Conservation (phyloP, 1,140 invertebrate species). For the Armadillidium nasatum region DNA sequence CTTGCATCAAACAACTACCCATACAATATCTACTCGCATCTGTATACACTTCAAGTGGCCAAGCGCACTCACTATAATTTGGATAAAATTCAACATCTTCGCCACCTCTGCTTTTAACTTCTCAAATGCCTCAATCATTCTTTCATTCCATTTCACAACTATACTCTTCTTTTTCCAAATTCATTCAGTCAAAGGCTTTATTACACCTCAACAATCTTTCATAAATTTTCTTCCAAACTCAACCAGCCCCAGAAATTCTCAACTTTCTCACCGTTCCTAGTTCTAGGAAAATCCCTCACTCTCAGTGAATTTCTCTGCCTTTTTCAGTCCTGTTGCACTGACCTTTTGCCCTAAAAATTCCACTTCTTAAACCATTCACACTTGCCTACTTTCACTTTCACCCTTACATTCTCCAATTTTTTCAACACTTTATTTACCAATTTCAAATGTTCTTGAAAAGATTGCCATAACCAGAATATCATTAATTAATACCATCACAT, state of each 20-base stretch:
- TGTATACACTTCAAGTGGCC: constrained; percentile 4
- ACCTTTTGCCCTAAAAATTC: constrained; percentile 11
- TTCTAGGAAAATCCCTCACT: not conserved
- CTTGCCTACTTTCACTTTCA: constrained; percentile 10
- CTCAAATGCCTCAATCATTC: constrained; percentile 1
- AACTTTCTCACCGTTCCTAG: constrained; percentile 9
- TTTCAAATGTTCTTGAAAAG: constrained; percentile 11
- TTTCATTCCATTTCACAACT: not conserved
- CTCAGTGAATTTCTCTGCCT: not conserved
- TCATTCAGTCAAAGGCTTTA: constrained; percentile 10
- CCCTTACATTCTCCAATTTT: not conserved
- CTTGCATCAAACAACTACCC: not conserved
- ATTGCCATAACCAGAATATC: constrained; percentile 18
- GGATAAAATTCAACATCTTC: constrained; percentile 14
- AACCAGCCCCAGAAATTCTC: not conserved
- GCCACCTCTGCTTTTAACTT: not conserved
- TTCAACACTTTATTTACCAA: constrained; percentile 4
- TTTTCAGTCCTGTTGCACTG: not conserved
- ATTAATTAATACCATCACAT: constrained; percentile 18
- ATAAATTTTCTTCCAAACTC: constrained; percentile 9
- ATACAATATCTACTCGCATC: constrained; percentile 1
- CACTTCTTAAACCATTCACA: constrained; percentile 21
- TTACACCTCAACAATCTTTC: not conserved
- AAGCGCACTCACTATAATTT: not conserved
- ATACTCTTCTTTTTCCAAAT: not conserved